Percentiles rank a stretch among this genome's conserved stretches.
Evolutionary conservation across 2,888 invertebrate species (phyloP).

Genomic region (Netelia fuscicornis): DNA sequence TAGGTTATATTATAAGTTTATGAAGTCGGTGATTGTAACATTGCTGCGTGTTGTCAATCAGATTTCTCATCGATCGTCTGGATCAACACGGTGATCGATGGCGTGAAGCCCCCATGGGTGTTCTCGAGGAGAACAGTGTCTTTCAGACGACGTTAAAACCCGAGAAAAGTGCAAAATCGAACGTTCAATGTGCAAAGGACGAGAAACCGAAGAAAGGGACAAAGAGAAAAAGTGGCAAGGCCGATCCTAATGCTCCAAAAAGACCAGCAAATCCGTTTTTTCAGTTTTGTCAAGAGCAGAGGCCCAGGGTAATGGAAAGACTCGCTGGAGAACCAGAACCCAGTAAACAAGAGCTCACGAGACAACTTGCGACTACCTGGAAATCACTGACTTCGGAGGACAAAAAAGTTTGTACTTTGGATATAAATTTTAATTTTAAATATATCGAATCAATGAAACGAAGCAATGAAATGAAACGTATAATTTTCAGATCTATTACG

Average conservation of each 20-base stretch:
- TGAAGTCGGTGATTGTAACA: too few species aligned
- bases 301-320: constrained; percentile 90
- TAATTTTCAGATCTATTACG: constrained; percentile 89
- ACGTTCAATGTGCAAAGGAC: constrained; percentile 74
- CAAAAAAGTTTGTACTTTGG: constrained; percentile 87
- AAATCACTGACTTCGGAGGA: constrained; percentile 89
- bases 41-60: constrained; percentile 71
- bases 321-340: constrained; percentile 89
- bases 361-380: constrained; percentile 91
- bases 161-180: constrained; percentile 79
- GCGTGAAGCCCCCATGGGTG: constrained; percentile 88
- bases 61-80: constrained; percentile 89
- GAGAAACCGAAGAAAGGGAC: constrained; percentile 86
- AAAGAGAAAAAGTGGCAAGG: constrained; percentile 87
- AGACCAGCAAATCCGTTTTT: constrained; percentile 93
- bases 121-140: constrained; percentile 83
- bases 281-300: constrained; percentile 92
- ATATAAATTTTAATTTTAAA: neutral
- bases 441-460: neutral
- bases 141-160: constrained; percentile 80
- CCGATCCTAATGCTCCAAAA: constrained; percentile 92
- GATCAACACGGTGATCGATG: constrained; percentile 90
- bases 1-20: constrained; percentile 73
- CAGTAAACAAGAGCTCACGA: constrained; percentile 91
- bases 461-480: neutral